Conservation (phyloP, 2,113 vertebrate species). For the Thryonomys swinderianus region DNA sequence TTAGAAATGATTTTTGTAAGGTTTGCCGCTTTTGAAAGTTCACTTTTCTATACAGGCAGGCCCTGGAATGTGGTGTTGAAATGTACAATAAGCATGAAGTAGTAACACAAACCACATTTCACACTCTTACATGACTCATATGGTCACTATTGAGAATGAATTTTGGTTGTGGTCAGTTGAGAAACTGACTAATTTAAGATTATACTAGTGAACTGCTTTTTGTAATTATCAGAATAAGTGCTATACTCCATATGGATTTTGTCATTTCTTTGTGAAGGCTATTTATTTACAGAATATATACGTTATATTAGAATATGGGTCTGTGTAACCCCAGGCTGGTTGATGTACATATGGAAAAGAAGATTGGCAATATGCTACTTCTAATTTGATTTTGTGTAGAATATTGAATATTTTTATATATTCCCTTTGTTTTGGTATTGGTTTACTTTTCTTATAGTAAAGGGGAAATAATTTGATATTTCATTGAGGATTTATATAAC, state of each 20-base stretch:
- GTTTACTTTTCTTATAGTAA: slow-evolving; percentile 30
- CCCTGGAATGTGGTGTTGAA: not conserved
- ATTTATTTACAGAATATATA: not conserved
- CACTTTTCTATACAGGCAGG: not conserved
- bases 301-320: not conserved
- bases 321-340: not conserved
- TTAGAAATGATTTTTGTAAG: not conserved
- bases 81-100: not conserved
- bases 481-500: not conserved
- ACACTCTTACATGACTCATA: not conserved
- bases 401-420: not conserved
- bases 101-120: not conserved
- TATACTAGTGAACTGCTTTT: not conserved
- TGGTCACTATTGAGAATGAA: slow-evolving; percentile 6
- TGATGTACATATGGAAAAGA: not conserved
- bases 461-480: not conserved
- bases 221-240: not conserved
- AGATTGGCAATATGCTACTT: not conserved
- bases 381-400: not conserved
- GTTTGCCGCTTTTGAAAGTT: not conserved
- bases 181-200: not conserved
- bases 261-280: not conserved
- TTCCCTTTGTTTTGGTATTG: not conserved
- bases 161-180: slow-evolving; percentile 20
- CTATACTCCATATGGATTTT: not conserved